These are phyloP conservation scores for Rhyzopertha dominica DNA, from an alignment of 1,140 invertebrate genomes.

Conservation along the genomic window DNA sequence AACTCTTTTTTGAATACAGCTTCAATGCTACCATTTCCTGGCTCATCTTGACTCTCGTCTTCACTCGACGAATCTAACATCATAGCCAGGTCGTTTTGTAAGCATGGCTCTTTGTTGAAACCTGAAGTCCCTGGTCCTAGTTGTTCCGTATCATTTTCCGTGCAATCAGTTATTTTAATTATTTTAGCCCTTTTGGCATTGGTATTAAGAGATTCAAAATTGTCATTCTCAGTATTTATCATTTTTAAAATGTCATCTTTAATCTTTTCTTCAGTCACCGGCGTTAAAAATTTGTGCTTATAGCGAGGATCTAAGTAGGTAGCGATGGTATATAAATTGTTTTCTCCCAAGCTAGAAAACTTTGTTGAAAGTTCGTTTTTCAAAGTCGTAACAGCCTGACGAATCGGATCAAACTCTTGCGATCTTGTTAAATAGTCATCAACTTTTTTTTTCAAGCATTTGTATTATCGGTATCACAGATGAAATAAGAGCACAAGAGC, in stretches of 20 bases:
- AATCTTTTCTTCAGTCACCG: conserved; percentile 28
- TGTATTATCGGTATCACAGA: conserved; percentile 18
- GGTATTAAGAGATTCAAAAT: conserved; percentile 6
- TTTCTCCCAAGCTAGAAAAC: conserved; percentile 25
- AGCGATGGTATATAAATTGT: conserved; percentile 26
- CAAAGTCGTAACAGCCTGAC: conserved; percentile 10
- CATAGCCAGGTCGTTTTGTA: conserved; percentile 21
- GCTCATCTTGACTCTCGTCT: conserved; percentile 21
- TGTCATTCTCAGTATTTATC: conserved; percentile 11
- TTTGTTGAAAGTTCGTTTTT: conserved; percentile 18
- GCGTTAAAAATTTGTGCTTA: conserved; percentile 32
- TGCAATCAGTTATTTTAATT: conserved; percentile 12
- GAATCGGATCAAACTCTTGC: conserved; percentile 16
- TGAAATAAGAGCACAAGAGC: conserved; percentile 16
- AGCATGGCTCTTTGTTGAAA: conserved; percentile 18
- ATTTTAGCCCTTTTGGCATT: conserved; percentile 11
- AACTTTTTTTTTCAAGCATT: conserved; percentile 17
- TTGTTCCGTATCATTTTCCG: too few relatives aligned
- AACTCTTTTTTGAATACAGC: too few relatives aligned
- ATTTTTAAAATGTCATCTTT: conserved; percentile 24
- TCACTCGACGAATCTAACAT: conserved; percentile 23
- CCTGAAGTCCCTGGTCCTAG: too few relatives aligned
- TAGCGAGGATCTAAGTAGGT: conserved; percentile 35
- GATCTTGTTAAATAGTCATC: conserved; percentile 16
- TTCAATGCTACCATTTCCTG: too few relatives aligned